Percentiles rank a stretch among this genome's conserved stretches.
Evolutionary conservation across 2,888 invertebrate species (phyloP).

Genomic region (Callyntrura sp.): DNA sequence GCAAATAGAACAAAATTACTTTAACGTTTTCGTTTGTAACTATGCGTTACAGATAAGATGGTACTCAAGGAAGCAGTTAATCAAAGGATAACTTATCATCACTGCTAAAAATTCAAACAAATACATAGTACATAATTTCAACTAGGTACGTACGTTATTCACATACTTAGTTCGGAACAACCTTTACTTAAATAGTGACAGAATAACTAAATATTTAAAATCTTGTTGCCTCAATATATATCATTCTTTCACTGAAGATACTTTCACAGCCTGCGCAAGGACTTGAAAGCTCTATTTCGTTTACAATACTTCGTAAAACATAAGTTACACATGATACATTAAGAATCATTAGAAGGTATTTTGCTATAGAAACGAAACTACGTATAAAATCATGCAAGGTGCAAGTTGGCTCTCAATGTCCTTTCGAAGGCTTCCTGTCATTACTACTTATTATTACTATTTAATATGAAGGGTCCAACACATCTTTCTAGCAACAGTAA

Average conservation of each 20-base stretch:
- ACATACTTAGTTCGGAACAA: constrained; percentile 10
- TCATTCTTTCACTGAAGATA: constrained; percentile 10
- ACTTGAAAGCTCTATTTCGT: neutral
- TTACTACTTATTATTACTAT: neutral
- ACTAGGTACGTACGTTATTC: constrained; percentile 25
- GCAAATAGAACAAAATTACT: constrained; percentile 29
- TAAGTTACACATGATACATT: neutral
- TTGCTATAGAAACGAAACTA: neutral
- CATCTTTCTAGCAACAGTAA: neutral
- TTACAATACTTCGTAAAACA: neutral
- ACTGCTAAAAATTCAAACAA: constrained; percentile 46
- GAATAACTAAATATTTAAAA: neutral
- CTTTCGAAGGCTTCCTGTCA: neutral
- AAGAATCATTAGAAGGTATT: no score
- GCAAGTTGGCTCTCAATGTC: neutral
- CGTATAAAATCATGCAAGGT: neutral
- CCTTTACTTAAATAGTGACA: neutral
- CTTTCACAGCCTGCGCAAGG: constrained; percentile 4
- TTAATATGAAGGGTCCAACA: constrained; percentile 1
- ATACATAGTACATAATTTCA: constrained; percentile 34
- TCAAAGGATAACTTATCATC: constrained; percentile 40
- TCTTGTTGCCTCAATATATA: neutral
- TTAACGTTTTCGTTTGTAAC: neutral
- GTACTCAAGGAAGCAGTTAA: constrained; percentile 32
- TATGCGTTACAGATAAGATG: neutral